These are phyloP conservation scores for Oncorhynchus clarkii DNA, from an alignment of 2,113 vertebrate genomes.

Conservation along the genomic window DNA sequence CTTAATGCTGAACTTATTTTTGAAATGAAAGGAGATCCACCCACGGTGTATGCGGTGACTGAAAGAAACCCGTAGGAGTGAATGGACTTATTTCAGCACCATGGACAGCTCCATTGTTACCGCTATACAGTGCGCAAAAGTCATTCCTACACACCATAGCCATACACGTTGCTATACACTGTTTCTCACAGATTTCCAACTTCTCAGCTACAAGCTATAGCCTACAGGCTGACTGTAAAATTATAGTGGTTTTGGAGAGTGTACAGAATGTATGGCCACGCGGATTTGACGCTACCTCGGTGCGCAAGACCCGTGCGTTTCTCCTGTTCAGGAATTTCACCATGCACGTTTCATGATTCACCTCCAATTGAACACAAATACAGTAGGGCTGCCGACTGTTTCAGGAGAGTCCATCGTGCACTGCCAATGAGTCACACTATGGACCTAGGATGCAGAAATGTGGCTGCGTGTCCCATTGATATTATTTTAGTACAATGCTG, in stretches of 20 bases:
- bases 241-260: background rate
- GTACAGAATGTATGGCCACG: background rate
- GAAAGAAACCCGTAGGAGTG: background rate
- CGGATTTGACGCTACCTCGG: background rate
- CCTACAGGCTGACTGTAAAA: background rate
- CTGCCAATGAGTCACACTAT: slow-evolving; percentile 23
- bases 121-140: background rate
- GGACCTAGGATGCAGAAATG: slow-evolving; percentile 31
- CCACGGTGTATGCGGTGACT: background rate
- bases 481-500: slow-evolving; percentile 32
- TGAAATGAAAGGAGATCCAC: background rate
- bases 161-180: background rate
- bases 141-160: background rate
- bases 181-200: background rate
- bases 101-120: slow-evolving; percentile 53
- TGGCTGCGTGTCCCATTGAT: slow-evolving; percentile 20
- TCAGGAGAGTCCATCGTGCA: slow-evolving; percentile 6
- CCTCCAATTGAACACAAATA: background rate
- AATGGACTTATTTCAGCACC: slow-evolving; percentile 51
- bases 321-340: background rate
- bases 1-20: background rate
- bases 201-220: background rate
- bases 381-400: slow-evolving; percentile 9
- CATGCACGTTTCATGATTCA: slow-evolving; percentile 3
- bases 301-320: background rate